Evolutionary conservation across 1,140 invertebrate genomes (phyloP), one percentile per base, ranked within the genome.

Genomic region (Prorops nasuta): DNA sequence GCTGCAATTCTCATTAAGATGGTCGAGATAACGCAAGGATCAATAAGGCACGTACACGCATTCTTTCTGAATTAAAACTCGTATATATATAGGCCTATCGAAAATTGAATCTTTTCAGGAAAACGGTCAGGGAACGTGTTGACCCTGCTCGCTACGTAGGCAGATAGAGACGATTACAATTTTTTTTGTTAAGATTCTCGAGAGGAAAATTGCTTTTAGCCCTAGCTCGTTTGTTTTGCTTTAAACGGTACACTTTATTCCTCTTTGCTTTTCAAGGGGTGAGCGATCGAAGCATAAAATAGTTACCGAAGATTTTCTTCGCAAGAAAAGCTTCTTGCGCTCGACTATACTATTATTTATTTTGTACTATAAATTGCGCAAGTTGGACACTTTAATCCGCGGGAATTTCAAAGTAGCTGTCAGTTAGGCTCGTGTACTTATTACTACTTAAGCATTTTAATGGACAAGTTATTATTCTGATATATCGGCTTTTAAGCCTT

Each of bases 381-480:
- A 71, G 60, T 73, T 73, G 59, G 72, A 75, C 72, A 75, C 63
- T 69, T 67, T 74, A 73, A 73, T 75, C 71, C 67, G 53, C 42
- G 19, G 52, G 54, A 73, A 67, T 65, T 66, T 67, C 58, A 38
- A 67, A 72, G 69, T 67, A 55, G 51, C 66, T 68, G 64, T 69
- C 70, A 65, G 59, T 69, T 69, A 62, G 60, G 60, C 64, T 67
- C 60, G 66, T 61, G 58, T 72, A 67, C 71, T 75, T 75, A 72
- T 72, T 64, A 61, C 63, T 71, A 66, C 67, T 69, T 69, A 67
- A 72, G 67, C 63, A 61, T 72, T 71, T 72, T 75, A 72, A 75
- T 75, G 71, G 71, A 72, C 63, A 72, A 75, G 70, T 74, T 74
- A 66, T 68, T 71, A 71, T 69, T 71, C 63, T 72, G 64, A 71